Conservation (phyloP, 2,113 vertebrate species). For the Saccopteryx leptura region DNA sequence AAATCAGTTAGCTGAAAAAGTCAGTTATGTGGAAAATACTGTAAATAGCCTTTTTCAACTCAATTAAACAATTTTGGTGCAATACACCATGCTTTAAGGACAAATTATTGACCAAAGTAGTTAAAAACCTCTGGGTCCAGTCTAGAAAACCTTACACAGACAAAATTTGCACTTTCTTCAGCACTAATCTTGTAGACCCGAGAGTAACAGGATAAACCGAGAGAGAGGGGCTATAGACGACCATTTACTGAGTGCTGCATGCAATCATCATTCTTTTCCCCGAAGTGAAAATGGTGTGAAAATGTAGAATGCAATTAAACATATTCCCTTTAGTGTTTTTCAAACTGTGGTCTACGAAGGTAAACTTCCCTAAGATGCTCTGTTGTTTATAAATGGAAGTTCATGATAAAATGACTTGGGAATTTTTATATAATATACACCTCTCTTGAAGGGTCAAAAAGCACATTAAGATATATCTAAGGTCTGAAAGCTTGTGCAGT, state of each 20-base stretch:
- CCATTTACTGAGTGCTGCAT: neutral
- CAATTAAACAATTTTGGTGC: conserved; percentile 79
- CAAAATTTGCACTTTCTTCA: conserved; percentile 73
- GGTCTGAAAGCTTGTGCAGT: neutral
- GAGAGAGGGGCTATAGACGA: neutral
- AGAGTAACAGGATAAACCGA: neutral
- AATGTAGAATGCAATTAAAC: conserved; percentile 7
- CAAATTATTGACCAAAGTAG: conserved; percentile 75
- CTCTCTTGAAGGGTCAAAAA: neutral
- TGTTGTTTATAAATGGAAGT: neutral
- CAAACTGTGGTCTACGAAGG: neutral
- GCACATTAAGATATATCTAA: neutral
- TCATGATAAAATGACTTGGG: neutral
- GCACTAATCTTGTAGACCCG: conserved; percentile 30
- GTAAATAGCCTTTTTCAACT: conserved; percentile 83
- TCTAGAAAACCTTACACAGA: conserved; percentile 67
- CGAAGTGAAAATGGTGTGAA: conserved; percentile 20
- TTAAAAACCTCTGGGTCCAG: conserved; percentile 73
- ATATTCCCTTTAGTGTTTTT: neutral
- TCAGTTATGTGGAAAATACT: conserved; percentile 82
- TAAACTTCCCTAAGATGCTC: neutral
- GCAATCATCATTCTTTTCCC: neutral
- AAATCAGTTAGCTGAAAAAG: conserved; percentile 81
- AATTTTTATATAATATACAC: neutral
- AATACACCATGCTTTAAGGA: conserved; percentile 63